Percentiles rank a stretch among this genome's conserved stretches.
Conservation (phyloP, 2,113 vertebrate species). For the Elephantulus edwardii region DNA sequence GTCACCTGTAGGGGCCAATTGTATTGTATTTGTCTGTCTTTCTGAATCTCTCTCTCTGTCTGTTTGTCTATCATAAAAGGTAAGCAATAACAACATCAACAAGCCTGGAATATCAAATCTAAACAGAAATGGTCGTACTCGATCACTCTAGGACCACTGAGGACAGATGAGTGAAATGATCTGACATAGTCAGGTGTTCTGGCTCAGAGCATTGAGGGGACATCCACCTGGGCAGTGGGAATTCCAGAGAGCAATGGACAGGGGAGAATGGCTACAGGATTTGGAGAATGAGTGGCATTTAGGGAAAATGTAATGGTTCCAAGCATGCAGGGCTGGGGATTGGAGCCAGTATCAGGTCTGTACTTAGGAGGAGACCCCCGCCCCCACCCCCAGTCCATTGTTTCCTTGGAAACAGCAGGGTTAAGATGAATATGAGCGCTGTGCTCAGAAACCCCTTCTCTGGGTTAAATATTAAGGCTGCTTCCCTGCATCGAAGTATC, state of each 20-base stretch:
- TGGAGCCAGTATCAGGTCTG: not conserved
- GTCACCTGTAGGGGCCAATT: too few species aligned
- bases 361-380: not conserved
- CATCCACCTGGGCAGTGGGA: fast-evolving
- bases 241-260: not conserved
- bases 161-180: not conserved
- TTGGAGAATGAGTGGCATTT: not conserved
- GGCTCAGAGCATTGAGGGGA: not conserved
- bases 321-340: not conserved
- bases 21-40: too few species aligned
- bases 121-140: not conserved
- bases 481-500: not conserved
- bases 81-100: not conserved
- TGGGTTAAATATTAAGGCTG: not conserved
- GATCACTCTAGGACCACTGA: not conserved
- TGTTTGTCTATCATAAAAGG: not conserved
- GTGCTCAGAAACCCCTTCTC: not conserved
- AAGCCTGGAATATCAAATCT: not conserved
- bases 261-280: not conserved
- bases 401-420: conserved; percentile 52
- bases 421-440: not conserved
- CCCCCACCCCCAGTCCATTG: too few species aligned
- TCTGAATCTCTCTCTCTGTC: not conserved
- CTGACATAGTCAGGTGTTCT: not conserved
- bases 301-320: not conserved